Conservation (phyloP, 2,113 vertebrate species). For the Pardalotus punctatus region DNA sequence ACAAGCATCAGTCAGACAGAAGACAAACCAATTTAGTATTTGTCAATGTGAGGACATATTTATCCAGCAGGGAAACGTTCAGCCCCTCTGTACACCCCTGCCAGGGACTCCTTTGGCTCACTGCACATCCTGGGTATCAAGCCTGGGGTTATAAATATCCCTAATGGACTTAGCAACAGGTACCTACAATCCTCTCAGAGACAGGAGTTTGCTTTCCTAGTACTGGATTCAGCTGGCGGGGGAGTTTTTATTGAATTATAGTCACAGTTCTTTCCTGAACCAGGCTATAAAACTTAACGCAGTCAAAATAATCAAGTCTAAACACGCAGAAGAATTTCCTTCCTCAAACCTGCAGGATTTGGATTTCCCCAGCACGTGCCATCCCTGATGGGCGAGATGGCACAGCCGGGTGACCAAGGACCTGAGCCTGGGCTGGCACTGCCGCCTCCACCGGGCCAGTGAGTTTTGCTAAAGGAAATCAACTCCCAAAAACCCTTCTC, state of each 20-base stretch:
- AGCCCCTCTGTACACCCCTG: not conserved
- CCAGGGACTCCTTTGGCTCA: not conserved
- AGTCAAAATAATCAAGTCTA: not conserved
- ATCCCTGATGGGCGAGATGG: rapidly evolving
- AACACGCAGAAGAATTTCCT: not conserved
- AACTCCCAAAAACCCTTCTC: not conserved
- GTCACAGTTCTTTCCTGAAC: not conserved
- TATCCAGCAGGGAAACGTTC: not conserved
- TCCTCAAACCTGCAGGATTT: not conserved
- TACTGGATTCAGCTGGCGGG: not conserved
- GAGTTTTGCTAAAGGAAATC: not conserved
- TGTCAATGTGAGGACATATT: not conserved
- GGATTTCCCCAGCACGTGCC: not conserved
- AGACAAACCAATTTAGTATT: not conserved
- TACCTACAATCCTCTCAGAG: not conserved
- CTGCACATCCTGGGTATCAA: constrained; percentile 5
- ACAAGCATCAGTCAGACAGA: not conserved
- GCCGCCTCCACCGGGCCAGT: not conserved
- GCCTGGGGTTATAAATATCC: constrained; percentile 31
- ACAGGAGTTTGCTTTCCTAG: not conserved
- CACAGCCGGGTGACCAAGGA: rapidly evolving
- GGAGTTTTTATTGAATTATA: not conserved
- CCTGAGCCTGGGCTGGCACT: not conserved
- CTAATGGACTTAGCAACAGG: constrained; percentile 49
- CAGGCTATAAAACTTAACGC: not conserved